Base-by-base conservation (phyloP, 2,113 vertebrate genomes). In the Gnathonemus echidnorhynchus region DNA sequence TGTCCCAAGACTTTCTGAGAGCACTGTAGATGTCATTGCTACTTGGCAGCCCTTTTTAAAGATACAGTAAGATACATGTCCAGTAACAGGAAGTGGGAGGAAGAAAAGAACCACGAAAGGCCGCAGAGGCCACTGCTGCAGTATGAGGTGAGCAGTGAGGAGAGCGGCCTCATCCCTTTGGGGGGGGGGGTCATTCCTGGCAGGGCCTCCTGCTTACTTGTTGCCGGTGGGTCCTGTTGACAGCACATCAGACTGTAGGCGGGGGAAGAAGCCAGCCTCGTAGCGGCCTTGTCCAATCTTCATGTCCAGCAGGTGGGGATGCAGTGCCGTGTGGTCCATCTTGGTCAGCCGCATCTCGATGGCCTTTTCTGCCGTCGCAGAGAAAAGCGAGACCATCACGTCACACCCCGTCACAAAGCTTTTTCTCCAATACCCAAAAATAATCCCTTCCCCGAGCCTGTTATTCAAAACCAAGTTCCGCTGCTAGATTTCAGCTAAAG, bases 231-330 rank as follows among this genome's bases (percentile, higher is more conserved):
- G 98, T 89, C 98, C 98, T 0, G 96, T 97, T 88, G 97, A 98
- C 87, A 99, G 97, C 70, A 99, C 98, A 15, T 99, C 98, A 46
- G 97, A 97, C 93, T 99, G 98, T 88, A 99, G 96, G 46, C 96
- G 97, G 56, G 98, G 98, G 93, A 99, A 99, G 95, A 99, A 99
- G 89, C 98, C 98, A 24, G 97, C 97, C 92, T 99, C 97, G 0
- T 99, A 99, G 89, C 99, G 99, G 2, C 98, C 98, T 95, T 99
- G 98, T 70, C 98, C 98, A 35, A 99, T 99, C 96, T 98, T 99
- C 98, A 99, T 99, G 94, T 99, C 98, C 94, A 99, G 94, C 91
- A 99, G 96, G 92, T 99, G 98, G 5, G 98, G 98, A 88, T 99
- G 98, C 91, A 99, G 94, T 5, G 98, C 98, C 17, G 97, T 98